Base-by-base conservation (phyloP, 2,888 invertebrate species). In the Candidula unifasciata region DNA sequence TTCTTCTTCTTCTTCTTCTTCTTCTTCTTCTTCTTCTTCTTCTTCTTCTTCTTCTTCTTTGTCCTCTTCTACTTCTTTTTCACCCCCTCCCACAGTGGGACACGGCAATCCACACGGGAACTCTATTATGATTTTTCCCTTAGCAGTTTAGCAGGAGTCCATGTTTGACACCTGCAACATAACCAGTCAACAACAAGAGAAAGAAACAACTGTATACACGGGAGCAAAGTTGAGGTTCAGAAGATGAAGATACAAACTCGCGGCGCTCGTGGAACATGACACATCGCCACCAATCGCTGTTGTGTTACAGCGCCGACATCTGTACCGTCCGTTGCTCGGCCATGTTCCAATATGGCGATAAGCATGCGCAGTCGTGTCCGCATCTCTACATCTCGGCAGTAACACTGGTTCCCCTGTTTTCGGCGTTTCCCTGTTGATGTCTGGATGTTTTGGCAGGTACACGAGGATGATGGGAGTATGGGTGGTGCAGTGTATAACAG, bases 311-410 rank as follows among this genome's bases (percentile, higher is more conserved):
- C 18, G 57, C 35, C 33, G 33, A 71, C 71, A 71, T 33, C 57
- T 80, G 69, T 71, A 44, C 69, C 33, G n/a, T 57, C 54, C 69
- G 57, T 71, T 80, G 30, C 35, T 24, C 71, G n/a, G 57, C 35
- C 54, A 52, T 35, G 3, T 57, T 35, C 21, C 54, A 71, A 80
- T 57, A 80, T 24, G 57, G 18, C 69, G 80, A 80, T 80, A 71
- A 80, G 57, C 80, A 80, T 21, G 80, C 57, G 69, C 57, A n/a
- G 24, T 37, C 80, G 37, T 80, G 80, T 71, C 68, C 44, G 30
- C 66, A 64, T 64, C 79, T 13, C n/a, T 33, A 2, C 66, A 79
- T 79, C 66, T 64, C 8, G 35, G 27, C 30, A 37, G 35, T 6
- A 44, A 79, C 79, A 79, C 27, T 52, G 79, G 79, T 37, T n/a